phyloP scores from a whole-genome alignment of 2,113 vertebrate species.

The Epinephelus cyanopodus region DNA sequence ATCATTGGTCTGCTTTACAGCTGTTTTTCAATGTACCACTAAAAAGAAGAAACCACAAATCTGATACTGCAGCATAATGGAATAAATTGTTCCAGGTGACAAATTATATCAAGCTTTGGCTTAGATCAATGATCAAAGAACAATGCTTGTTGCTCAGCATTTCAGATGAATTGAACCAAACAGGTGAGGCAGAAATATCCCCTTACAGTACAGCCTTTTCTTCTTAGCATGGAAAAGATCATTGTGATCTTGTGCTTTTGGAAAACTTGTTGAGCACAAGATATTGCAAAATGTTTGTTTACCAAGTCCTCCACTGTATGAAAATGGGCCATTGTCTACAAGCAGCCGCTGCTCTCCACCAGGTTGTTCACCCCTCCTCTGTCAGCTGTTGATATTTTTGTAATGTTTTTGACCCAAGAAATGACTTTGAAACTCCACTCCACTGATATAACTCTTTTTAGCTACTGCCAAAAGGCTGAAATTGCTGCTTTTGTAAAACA shows the following conservation, averaged over 20 bases:
- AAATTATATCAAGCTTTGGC: neutral
- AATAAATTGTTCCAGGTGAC: neutral
- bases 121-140: neutral
- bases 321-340: conserved; percentile 29
- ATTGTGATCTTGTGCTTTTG: neutral
- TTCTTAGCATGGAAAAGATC: neutral
- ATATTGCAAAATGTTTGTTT: neutral
- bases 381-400: conserved; percentile 48
- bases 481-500: conserved; percentile 10
- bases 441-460: conserved; percentile 23
- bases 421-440: conserved; percentile 60
- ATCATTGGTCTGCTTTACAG: neutral
- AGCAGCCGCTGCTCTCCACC: conserved; percentile 20
- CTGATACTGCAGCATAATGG: neutral
- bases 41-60: neutral
- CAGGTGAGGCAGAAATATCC: neutral
- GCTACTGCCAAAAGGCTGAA: conserved; percentile 32
- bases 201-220: neutral
- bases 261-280: neutral
- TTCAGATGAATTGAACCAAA: neutral
- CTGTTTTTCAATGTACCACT: neutral
- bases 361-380: conserved; percentile 21
- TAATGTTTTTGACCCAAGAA: conserved; percentile 61
- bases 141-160: conserved; percentile 9
- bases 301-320: conserved; percentile 14